These are phyloP conservation scores for Mola mola DNA, from an alignment of 2,113 vertebrate species.

Conservation along the genomic window DNA sequence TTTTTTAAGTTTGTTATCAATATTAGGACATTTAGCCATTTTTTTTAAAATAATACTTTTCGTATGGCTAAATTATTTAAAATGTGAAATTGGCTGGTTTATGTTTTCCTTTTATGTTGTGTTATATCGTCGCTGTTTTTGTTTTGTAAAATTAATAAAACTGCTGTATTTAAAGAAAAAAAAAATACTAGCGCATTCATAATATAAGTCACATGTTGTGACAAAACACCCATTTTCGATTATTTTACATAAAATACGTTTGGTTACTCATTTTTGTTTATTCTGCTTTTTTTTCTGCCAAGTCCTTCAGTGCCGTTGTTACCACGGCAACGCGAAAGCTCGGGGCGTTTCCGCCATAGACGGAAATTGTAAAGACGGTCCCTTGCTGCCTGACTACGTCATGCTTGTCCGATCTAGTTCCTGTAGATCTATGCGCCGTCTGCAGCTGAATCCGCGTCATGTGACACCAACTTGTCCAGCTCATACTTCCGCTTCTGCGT, in stretches of 20 bases:
- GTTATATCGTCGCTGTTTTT: no score
- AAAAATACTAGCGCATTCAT: no score
- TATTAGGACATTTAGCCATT: no score
- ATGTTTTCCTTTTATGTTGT: no score
- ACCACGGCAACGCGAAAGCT: conserved; percentile 16
- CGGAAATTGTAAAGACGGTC: not conserved
- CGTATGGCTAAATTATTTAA: no score
- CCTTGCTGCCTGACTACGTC: no score
- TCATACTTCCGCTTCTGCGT: conserved; percentile 82
- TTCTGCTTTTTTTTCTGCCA: not conserved
- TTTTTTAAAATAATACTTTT: no score
- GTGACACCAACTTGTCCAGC: conserved; percentile 77
- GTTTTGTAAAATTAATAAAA: no score
- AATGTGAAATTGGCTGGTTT: no score
- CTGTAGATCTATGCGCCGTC: not conserved
- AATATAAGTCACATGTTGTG: no score
- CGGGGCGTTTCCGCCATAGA: conserved; percentile 25
- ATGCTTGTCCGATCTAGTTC: not conserved
- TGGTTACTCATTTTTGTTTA: not conserved
- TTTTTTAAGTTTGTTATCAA: not conserved
- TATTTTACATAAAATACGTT: conserved; percentile 1
- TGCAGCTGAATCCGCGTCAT: conserved; percentile 68
- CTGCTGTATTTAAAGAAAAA: no score
- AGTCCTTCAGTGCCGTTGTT: not conserved
- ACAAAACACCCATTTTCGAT: not conserved